Conservation (phyloP, 2,113 vertebrate genomes). For the Thamnophis sirtalis region DNA sequence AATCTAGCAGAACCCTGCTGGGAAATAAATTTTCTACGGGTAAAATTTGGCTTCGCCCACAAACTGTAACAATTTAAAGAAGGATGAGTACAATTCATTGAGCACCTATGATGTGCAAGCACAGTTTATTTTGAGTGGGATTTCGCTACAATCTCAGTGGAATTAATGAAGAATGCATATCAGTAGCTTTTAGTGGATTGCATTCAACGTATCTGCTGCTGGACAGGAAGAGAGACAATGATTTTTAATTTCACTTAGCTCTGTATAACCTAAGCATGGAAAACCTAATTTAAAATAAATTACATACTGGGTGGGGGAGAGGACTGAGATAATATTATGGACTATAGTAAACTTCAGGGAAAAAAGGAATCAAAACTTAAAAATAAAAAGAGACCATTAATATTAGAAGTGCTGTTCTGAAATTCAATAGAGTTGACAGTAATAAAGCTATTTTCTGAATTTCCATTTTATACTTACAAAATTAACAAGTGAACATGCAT, state of each 20-base stretch:
- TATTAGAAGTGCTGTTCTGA: conserved; percentile 35
- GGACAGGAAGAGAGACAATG: conserved; percentile 6
- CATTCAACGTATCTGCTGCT: neutral
- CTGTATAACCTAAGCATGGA: conserved; percentile 35
- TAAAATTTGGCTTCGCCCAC: neutral
- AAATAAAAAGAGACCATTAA: conserved; percentile 51
- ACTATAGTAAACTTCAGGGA: conserved; percentile 38
- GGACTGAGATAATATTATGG: conserved; percentile 8
- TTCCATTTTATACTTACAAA: conserved; percentile 45
- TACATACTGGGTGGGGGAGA: neutral
- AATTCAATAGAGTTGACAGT: conserved; percentile 53
- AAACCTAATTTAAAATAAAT: conserved; percentile 41
- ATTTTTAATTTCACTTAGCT: neutral
- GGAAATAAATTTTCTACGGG: conserved; percentile 12
- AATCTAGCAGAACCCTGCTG: conserved; percentile 18
- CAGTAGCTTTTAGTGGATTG: neutral
- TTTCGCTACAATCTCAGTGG: neutral
- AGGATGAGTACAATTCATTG: neutral
- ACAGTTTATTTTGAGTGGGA: neutral
- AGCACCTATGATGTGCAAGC: neutral
- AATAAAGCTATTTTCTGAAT: conserved; percentile 38
- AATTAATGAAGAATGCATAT: neutral
- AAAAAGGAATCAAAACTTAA: conserved; percentile 35
- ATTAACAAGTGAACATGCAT: conserved; percentile 42
- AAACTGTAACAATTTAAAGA: neutral